Evolutionary conservation across 1,140 invertebrate species (phyloP).

Genomic region (Pseudomyrmex pallidus): DNA sequence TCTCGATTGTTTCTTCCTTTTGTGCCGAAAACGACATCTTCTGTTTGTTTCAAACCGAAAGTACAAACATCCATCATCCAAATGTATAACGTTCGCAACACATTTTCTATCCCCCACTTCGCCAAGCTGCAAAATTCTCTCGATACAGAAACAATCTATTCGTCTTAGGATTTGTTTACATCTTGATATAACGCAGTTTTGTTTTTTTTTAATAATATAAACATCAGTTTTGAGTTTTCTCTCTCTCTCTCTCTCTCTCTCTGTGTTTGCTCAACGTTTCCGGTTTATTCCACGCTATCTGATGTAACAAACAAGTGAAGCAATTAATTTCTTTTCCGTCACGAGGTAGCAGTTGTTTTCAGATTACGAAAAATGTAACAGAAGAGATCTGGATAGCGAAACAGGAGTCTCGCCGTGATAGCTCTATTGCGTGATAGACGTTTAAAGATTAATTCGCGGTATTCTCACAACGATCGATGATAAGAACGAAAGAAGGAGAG

Average conservation of each 20-base stretch:
- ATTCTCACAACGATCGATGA: conserved; percentile 58
- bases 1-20: conserved; percentile 2
- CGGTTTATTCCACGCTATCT: not conserved
- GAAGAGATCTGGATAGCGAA: conserved; percentile 25
- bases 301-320: not conserved
- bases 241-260: not conserved
- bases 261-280: not conserved
- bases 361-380: conserved; percentile 47
- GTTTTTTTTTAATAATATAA: not conserved
- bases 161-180: not conserved
- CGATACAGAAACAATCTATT: not conserved
- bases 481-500: conserved; percentile 9
- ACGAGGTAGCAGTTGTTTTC: conserved; percentile 13
- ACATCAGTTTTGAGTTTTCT: not conserved
- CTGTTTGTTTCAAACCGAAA: not conserved
- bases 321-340: conserved; percentile 32
- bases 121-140: not conserved
- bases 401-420: conserved; percentile 27
- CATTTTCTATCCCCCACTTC: not conserved
- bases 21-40: not conserved
- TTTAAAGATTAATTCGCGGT: conserved; percentile 66
- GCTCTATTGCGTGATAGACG: conserved; percentile 65
- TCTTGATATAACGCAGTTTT: not conserved
- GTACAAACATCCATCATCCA: not conserved
- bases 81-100: not conserved